These are phyloP conservation scores for Callocephalon fimbriatum DNA, from an alignment of 2,113 vertebrate genomes.

Conservation along the genomic window DNA sequence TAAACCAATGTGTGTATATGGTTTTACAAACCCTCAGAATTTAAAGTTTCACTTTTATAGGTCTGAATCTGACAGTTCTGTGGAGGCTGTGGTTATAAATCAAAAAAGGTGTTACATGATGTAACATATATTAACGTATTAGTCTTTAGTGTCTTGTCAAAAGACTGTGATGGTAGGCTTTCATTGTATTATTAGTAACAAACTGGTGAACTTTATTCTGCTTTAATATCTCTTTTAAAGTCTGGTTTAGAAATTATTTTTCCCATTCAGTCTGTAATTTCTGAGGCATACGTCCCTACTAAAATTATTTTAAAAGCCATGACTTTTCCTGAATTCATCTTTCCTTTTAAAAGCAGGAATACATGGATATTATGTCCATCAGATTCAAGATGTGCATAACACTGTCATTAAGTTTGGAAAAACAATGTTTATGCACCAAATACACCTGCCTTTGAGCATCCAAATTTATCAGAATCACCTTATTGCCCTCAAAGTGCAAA, in stretches of 20 bases:
- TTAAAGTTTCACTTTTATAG: not conserved
- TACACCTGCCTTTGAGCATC: not conserved
- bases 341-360: not conserved
- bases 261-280: not conserved
- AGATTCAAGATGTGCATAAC: not conserved
- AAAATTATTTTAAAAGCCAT: not conserved
- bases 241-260: not conserved
- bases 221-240: not conserved
- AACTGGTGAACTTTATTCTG: not conserved
- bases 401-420: not conserved
- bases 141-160: not conserved
- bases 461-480: not conserved
- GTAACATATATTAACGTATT: not conserved
- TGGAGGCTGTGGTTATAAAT: not conserved
- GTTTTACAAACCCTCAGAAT: not conserved
- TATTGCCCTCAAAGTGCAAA: not conserved
- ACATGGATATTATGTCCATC: not conserved
- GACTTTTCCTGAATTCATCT: not conserved
- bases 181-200: not conserved
- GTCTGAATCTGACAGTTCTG: not conserved
- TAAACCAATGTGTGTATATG: not conserved
- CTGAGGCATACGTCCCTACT: not conserved
- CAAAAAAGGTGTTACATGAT: not conserved
- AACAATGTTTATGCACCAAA: not conserved
- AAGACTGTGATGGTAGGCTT: not conserved